A percentile compares a stretch with the other conserved stretches of the same genome.
phyloP scores from a whole-genome alignment of 2,113 vertebrate genomes.

The Neomonachus schauinslandi region DNA sequence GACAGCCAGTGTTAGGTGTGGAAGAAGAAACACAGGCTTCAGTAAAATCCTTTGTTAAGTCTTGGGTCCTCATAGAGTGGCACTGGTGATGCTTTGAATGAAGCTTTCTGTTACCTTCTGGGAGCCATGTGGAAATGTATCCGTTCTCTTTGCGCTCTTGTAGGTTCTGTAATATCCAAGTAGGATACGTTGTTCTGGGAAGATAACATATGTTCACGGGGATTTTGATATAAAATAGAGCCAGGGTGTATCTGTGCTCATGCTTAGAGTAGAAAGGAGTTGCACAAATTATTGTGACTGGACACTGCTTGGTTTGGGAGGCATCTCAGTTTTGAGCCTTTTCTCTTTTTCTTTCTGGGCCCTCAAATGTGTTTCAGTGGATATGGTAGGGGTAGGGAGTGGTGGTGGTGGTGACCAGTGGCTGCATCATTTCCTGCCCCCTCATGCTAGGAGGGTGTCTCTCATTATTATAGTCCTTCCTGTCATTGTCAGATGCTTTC shows the following conservation, averaged over 20 bases:
- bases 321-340: background rate
- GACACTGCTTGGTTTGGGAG: background rate
- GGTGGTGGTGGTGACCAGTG: rapidly evolving
- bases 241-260: rapidly evolving
- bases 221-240: background rate
- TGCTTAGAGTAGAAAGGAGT: background rate
- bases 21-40: slow-evolving; percentile 48
- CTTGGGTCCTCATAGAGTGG: slow-evolving; percentile 17
- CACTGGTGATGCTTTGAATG: slow-evolving; percentile 54
- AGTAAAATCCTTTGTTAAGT: slow-evolving; percentile 39
- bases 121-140: background rate
- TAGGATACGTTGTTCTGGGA: background rate
- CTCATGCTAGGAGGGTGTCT: slow-evolving; percentile 30
- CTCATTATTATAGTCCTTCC: slow-evolving; percentile 42
- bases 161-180: slow-evolving; percentile 48
- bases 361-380: background rate
- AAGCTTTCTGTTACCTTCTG: slow-evolving; percentile 34
- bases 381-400: background rate
- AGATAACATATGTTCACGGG: background rate
- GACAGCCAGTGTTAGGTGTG: slow-evolving; percentile 6
- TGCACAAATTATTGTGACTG: background rate
- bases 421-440: slow-evolving; percentile 62
- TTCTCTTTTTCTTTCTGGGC: background rate
- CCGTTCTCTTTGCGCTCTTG: background rate
- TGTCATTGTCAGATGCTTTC: slow-evolving; percentile 64